These are phyloP conservation scores for Loriculus beryllinus DNA, from an alignment of 2,797 vertebrate genomes.

Conservation along the genomic window DNA sequence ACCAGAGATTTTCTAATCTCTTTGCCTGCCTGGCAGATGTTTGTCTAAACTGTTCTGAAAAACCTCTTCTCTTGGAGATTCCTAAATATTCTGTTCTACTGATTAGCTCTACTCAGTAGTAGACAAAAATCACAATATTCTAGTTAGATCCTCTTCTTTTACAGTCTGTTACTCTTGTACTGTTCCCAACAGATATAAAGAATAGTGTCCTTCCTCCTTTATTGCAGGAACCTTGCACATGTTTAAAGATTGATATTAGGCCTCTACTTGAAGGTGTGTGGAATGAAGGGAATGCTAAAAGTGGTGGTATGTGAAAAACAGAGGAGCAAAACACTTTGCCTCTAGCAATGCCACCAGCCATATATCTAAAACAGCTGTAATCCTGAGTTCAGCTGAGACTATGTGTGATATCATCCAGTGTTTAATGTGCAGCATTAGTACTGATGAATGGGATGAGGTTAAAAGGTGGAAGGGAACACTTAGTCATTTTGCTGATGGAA, in stretches of 20 bases:
- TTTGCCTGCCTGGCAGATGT: neutral
- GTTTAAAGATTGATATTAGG: neutral
- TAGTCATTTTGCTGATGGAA: neutral
- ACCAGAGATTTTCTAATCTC: neutral
- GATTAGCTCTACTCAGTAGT: accelerated
- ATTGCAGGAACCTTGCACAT: neutral
- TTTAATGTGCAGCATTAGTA: neutral
- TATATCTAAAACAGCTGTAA: neutral
- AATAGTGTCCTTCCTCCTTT: neutral
- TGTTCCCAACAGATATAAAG: neutral
- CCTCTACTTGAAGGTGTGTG: too few relatives aligned
- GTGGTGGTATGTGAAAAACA: neutral
- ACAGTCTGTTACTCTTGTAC: neutral
- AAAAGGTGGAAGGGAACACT: neutral
- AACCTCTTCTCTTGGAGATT: neutral
- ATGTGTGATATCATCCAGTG: accelerated
- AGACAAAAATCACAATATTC: neutral
- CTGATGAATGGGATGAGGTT: neutral
- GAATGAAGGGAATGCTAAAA: neutral
- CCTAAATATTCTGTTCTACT: neutral
- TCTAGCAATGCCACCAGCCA: neutral
- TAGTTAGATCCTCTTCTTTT: neutral
- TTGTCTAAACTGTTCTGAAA: neutral
- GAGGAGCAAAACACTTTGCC: neutral
- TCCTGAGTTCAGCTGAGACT: neutral